Conservation (phyloP, 2,113 vertebrate genomes). For the Pithys albifrons region DNA sequence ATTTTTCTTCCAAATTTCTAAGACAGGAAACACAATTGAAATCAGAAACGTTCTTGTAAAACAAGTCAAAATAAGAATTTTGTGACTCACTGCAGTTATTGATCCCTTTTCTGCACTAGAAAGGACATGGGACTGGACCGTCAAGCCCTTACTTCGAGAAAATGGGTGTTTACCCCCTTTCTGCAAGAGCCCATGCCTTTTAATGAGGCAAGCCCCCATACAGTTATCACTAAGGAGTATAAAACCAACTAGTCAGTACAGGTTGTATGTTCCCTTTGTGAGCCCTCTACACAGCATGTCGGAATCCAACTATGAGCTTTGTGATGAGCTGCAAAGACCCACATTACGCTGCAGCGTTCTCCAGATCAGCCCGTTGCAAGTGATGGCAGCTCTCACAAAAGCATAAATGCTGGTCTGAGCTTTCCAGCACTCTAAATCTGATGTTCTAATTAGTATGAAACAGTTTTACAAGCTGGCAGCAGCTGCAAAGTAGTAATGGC, state of each 20-base stretch:
- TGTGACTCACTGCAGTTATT: background rate
- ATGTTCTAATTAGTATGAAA: slow-evolving; percentile 35
- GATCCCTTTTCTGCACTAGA: background rate
- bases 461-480: background rate
- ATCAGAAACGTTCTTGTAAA: background rate
- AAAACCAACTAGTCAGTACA: background rate
- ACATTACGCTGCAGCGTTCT: background rate
- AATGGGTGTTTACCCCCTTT: background rate
- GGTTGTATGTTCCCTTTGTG: background rate
- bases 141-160: background rate
- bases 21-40: background rate
- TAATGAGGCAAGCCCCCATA: background rate
- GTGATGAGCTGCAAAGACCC: background rate
- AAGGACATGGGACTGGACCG: background rate
- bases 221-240: background rate
- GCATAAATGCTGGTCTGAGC: background rate
- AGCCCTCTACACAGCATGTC: background rate
- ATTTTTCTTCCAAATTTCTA: background rate
- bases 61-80: background rate
- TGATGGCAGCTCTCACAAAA: background rate
- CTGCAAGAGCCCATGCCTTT: background rate
- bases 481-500: background rate
- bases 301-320: background rate
- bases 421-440: background rate
- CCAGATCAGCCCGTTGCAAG: background rate